A percentile compares a stretch with the other conserved stretches of the same genome.
Evolutionary conservation across 2,797 vertebrate species (phyloP).

Genomic region (Eulemur albifrons): DNA sequence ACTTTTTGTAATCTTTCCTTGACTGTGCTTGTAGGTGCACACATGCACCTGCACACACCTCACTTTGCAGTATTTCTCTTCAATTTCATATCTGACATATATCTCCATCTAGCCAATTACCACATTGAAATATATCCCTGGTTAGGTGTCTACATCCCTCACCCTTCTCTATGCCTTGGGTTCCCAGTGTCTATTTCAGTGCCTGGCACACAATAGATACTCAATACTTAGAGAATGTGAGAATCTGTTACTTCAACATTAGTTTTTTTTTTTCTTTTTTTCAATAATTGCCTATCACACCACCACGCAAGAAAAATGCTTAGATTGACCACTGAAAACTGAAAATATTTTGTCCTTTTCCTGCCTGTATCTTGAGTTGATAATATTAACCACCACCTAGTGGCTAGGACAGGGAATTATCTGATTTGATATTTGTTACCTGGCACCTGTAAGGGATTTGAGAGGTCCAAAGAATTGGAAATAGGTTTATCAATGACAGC

Average conservation of each 20-base stretch:
- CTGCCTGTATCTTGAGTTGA: background rate
- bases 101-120: background rate
- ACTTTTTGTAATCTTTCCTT: background rate
- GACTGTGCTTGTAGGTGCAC: background rate
- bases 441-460: background rate
- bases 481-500: background rate
- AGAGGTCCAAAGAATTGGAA: background rate
- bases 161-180: background rate
- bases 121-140: background rate
- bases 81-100: background rate
- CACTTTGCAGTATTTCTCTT: background rate
- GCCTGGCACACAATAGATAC: background rate
- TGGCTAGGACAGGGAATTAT: conserved; percentile 22
- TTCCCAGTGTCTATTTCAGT: background rate
- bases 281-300: background rate
- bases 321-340: background rate
- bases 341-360: background rate
- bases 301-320: background rate
- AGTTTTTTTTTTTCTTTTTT: background rate
- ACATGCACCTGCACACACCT: background rate
- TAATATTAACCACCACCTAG: conserved; percentile 52
- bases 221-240: background rate
- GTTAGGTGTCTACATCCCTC: background rate
- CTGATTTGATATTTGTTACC: background rate
- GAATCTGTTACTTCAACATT: background rate